Evolutionary conservation across 2,113 vertebrate species (phyloP), one percentile per base, ranked within the genome.

Genomic region (Burhinus bistriatus): DNA sequence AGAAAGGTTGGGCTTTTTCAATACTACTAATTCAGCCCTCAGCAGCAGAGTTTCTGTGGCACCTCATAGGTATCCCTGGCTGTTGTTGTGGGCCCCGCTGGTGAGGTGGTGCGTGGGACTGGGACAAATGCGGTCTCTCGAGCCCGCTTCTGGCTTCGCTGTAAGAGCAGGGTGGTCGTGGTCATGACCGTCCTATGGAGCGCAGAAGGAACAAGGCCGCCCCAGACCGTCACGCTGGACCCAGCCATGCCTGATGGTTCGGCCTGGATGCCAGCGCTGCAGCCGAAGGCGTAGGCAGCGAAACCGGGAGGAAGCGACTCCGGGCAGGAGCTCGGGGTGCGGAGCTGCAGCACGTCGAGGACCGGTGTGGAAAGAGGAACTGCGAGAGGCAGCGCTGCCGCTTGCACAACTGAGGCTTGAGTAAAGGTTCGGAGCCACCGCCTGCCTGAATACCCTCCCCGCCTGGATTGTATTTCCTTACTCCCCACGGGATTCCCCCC

Each of bases 201-300:
- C 0, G 0, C 62, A 27, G 34, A 54, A 19, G 59, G 12, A 32
- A 51, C 0, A 2, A 51, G 47, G n/a, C 12, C 3, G 5, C 9
- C 9, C 3, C 17, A 14, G 34, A 15, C 1, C 1, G 0, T 15
- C 3, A 0, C 7, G 22, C 47, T 27, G 62, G 38, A 23, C 36
- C 20, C 40, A 22, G 64, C 20, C 36, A 6, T 0, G 8, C 15
- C 23, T 25, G 70, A 3, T 2, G 36, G 66, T 2, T 51, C 8
- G 5, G 49, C 6, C 20, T 65, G 4, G 5, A 6, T 5, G n/a
- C 5, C 66, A 26, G 45, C 6, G 3, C 61, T 15, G 78, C 55
- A 38, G 36, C 54, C 8, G 2, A 30, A 32, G 32, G 58, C 3
- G 2, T 6, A 4, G 70, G 86, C 86, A 54, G 47, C 8, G 13